Percentiles rank a stretch among this genome's conserved stretches.
These are phyloP conservation scores for Adelognathus sp. DNA, from an alignment of 2,888 invertebrate species.

Conservation along the genomic window DNA sequence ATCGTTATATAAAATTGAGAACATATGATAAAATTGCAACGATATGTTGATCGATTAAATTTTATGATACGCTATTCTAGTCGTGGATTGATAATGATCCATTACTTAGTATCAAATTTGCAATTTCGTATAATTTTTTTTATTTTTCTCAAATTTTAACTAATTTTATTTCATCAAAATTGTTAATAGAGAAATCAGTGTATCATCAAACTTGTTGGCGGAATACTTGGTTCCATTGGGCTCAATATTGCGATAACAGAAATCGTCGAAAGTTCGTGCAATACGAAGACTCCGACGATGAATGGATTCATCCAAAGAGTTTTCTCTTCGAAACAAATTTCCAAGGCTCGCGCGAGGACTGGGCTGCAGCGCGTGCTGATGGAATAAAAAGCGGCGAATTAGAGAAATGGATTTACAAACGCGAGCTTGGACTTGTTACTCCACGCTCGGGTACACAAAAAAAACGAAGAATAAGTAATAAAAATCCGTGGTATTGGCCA, in stretches of 20 bases:
- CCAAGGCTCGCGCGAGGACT: not conserved
- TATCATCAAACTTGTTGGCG: not conserved
- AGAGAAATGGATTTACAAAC: not conserved
- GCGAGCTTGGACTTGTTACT: not conserved
- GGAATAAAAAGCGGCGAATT: constrained; percentile 1
- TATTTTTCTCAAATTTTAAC: too few species aligned
- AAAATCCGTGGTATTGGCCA: not conserved
- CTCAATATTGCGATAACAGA: not conserved
- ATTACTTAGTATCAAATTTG: too few species aligned
- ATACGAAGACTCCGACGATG: not conserved
- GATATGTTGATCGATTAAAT: too few species aligned
- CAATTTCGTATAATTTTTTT: too few species aligned
- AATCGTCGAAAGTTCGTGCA: not conserved
- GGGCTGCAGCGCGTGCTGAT: not conserved
- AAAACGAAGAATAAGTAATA: not conserved
- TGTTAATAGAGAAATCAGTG: not conserved
- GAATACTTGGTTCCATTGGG: not conserved
- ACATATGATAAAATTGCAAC: too few species aligned
- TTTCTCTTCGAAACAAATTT: not conserved
- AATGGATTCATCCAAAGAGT: not conserved
- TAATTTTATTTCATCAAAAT: too few species aligned
- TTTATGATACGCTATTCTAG: too few species aligned
- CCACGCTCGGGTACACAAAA: not conserved
- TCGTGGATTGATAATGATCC: too few species aligned
- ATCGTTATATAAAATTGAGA: too few species aligned